Evolutionary conservation across 2,797 vertebrate species (phyloP).

Genomic region (Alcedo atthis): DNA sequence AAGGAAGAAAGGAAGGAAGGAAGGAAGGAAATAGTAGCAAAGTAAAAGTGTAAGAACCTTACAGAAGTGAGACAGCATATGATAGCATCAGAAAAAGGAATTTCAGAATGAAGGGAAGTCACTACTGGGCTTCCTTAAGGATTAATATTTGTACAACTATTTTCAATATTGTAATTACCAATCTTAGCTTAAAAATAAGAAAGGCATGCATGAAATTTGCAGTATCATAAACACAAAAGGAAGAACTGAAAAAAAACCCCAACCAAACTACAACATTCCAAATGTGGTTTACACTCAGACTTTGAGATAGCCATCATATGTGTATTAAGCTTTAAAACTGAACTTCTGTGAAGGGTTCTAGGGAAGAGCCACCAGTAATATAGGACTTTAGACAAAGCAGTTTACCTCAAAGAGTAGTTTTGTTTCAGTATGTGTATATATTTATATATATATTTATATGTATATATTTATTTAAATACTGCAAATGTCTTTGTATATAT

Average conservation of each 20-base stretch:
- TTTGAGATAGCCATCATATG: conserved; percentile 46
- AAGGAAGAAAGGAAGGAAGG: too few species aligned
- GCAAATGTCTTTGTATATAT: not conserved
- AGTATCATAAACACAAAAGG: not conserved
- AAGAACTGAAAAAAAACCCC: conserved; percentile 60
- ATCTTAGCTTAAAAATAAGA: not conserved
- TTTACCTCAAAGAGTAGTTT: not conserved
- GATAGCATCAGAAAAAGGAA: not conserved
- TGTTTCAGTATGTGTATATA: not conserved
- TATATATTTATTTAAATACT: not conserved
- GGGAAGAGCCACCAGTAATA: not conserved
- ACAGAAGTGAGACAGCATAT: not conserved
- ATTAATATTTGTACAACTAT: not conserved
- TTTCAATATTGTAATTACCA: not conserved
- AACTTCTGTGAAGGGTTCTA: conserved; percentile 14
- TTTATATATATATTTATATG: too few species aligned
- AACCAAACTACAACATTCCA: conserved; percentile 42
- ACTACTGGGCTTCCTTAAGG: not conserved
- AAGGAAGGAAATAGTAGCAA: not conserved
- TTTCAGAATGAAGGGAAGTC: not conserved
- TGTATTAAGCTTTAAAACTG: conserved; percentile 45
- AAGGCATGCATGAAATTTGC: fast-evolving
- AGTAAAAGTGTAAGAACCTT: not conserved
- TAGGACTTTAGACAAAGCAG: not conserved
- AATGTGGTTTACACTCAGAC: conserved; percentile 20